Evolutionary conservation across 2,797 vertebrate genomes (phyloP).

Genomic region (Anolis apletophallus): DNA sequence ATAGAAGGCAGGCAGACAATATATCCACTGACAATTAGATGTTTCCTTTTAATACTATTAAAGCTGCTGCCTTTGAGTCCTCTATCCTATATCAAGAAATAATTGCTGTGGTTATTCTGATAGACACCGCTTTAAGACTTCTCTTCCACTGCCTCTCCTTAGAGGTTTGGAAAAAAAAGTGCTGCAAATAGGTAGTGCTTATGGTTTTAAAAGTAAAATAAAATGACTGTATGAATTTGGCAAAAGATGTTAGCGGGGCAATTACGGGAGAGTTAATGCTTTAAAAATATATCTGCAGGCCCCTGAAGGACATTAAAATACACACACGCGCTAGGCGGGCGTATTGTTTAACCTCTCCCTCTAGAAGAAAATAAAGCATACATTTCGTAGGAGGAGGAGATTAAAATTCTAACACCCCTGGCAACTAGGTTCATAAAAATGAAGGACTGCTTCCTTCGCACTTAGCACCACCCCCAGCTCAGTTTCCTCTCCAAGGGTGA

Average conservation of each 20-base stretch:
- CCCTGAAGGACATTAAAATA: neutral
- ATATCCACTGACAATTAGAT: conserved; percentile 1
- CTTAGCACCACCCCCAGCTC: neutral
- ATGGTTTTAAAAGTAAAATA: conserved; percentile 13
- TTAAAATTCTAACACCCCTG: neutral
- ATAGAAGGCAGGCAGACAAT: neutral
- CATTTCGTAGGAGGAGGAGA: neutral
- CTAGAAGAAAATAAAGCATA: neutral
- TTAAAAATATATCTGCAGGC: neutral
- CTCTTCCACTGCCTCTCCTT: neutral
- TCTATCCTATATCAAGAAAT: conserved; percentile 38
- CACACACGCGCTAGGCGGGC: fast-evolving
- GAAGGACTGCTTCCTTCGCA: conserved; percentile 9
- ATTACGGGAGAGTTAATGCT: conserved; percentile 15
- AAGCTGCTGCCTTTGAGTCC: conserved; percentile 11
- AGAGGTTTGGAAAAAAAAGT: neutral
- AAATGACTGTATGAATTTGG: neutral
- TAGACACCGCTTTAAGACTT: neutral
- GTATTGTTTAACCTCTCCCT: conserved; percentile 11
- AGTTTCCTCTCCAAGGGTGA: neutral
- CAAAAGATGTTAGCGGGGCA: conserved; percentile 5
- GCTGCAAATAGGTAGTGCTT: conserved; percentile 36
- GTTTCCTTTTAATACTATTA: conserved; percentile 57
- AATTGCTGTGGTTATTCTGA: conserved; percentile 44
- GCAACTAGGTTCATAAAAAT: conserved; percentile 15